A percentile compares a stretch with the other conserved stretches of the same genome.
Conservation (phyloP, 2,113 vertebrate species). For the Bubo scandiacus region DNA sequence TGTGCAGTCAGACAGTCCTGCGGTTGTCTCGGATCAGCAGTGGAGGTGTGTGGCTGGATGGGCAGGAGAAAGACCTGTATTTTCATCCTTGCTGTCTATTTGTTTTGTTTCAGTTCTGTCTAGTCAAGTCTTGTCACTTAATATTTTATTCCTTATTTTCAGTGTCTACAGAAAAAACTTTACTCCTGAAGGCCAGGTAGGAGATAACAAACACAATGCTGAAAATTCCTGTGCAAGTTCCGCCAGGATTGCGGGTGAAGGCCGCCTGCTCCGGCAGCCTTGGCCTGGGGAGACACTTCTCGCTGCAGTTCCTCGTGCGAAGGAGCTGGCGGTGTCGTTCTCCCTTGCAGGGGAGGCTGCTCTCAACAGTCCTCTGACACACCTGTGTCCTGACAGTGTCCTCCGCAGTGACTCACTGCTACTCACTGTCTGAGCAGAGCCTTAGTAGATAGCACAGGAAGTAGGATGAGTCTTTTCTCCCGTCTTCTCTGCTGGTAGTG, state of each 20-base stretch:
- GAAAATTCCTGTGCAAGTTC: accelerated
- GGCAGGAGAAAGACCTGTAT: neutral
- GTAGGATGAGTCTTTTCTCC: neutral
- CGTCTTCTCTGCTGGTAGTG: accelerated
- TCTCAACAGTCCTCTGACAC: accelerated
- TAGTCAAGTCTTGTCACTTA: neutral
- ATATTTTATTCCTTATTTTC: neutral
- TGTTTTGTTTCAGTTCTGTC: neutral
- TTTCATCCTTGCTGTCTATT: neutral
- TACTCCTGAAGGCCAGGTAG: neutral
- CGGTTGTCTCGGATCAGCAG: accelerated
- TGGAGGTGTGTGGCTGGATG: neutral
- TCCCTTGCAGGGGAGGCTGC: neutral
- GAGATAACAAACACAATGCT: neutral
- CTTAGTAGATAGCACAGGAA: accelerated
- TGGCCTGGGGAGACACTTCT: neutral
- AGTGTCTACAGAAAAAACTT: neutral
- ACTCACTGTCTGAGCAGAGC: accelerated
- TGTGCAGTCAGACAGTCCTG: neutral
- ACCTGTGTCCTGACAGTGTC: neutral
- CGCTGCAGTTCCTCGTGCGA: accelerated
- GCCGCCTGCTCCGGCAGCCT: accelerated
- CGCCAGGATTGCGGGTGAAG: neutral
- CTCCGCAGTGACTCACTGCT: accelerated
- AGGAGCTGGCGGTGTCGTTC: neutral